Percentiles rank a stretch among this genome's conserved stretches.
These are phyloP conservation scores for Tenrec ecaudatus DNA, from an alignment of 2,113 vertebrate species.

Conservation along the genomic window DNA sequence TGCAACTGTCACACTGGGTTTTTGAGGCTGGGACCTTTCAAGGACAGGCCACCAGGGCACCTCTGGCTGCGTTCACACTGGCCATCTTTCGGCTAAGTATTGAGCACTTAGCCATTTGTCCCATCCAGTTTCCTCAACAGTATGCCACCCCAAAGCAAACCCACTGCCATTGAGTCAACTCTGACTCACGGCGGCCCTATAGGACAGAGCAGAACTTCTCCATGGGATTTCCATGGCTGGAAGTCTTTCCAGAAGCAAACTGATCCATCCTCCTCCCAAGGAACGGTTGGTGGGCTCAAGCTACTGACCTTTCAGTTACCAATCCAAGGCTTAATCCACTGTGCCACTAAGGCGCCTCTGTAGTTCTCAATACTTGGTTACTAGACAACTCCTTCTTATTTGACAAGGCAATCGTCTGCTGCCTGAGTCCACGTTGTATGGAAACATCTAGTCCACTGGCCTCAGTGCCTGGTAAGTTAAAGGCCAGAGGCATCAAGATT, in stretches of 20 bases:
- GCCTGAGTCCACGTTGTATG: neutral
- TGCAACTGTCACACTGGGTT: neutral
- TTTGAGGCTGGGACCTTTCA: neutral
- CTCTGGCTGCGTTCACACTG: neutral
- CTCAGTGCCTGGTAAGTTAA: neutral
- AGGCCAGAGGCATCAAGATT: neutral
- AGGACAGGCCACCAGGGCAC: neutral
- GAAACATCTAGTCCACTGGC: neutral
- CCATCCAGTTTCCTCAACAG: neutral
- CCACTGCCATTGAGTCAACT: neutral
- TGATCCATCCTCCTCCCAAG: too few species aligned
- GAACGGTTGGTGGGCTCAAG: too few species aligned
- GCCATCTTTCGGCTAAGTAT: neutral
- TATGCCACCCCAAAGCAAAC: neutral
- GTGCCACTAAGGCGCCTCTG: neutral
- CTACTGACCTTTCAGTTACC: too few species aligned
- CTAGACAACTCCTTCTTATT: neutral
- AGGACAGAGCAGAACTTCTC: too few species aligned
- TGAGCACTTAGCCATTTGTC: neutral
- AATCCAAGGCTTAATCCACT: too few species aligned
- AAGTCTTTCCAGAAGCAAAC: too few species aligned
- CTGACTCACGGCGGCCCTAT: too few species aligned
- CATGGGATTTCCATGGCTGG: too few species aligned
- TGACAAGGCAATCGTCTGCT: neutral
- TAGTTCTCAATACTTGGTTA: neutral